Evolutionary conservation across 2,113 vertebrate species (phyloP), one percentile per base, ranked within the genome.

Genomic region (Cyanoramphus novaezelandiae): DNA sequence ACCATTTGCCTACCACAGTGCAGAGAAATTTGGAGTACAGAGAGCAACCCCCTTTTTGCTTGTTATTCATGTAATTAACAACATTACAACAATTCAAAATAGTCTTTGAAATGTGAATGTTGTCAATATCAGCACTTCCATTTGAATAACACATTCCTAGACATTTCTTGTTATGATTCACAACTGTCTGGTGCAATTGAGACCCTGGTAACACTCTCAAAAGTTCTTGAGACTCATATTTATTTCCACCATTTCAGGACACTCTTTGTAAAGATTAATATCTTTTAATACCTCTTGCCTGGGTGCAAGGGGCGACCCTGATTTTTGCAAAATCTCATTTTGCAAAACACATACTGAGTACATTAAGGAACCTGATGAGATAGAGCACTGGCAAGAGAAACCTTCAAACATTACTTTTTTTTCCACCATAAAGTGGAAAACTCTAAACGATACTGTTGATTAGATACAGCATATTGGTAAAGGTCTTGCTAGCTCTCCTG

Each of bases 371-470:
- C 91, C 86, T 91, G 91, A 96, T 95, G 96, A 87, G 71, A 97
- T 96, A 90, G 35, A 88, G 57, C 2, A 33, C 52, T 59, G 70
- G 57, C 15, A 9, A 93, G 71, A 89, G 93, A 97, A 93, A 59
- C 81, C 90, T 84, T 94, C 95, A 93, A 79, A 65, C 59, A 80
- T 72, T 86, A 90, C 44, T 92, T 94, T 90, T 94, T 96, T 94
- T 27, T 50, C 91, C 86, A 82, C 78, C 81, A 85, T 96, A 96
- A 96, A 96, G 95, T 92, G 70, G 63, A 75, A 90, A 95, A 92
- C 86, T 87, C 88, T 75, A 96, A 95, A 90, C 83, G 76, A 95
- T 97, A 93, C 64, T 86, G 67, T 94, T 92, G 82, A 97, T 90
- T 94, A 93, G 85, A 84, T 95, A 78, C 81, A 92, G 80, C 83